Conservation (phyloP, 2,797 vertebrate species). For the Lutjanus argentimaculatus region DNA sequence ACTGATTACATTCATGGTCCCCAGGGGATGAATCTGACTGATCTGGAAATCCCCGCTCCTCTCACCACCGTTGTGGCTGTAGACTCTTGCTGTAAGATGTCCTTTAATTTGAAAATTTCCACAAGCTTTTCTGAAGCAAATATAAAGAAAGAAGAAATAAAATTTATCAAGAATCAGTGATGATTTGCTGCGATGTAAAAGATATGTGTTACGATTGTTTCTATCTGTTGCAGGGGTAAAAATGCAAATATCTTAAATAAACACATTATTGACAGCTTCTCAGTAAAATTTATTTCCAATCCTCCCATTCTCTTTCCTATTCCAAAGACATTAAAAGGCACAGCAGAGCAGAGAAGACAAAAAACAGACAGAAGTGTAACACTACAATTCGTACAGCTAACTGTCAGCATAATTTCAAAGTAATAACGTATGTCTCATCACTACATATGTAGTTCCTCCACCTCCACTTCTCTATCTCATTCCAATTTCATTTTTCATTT, state of each 20-base stretch:
- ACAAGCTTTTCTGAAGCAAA: neutral
- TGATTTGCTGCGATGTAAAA: neutral
- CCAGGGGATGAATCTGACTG: too few relatives aligned
- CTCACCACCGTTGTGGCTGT: too few relatives aligned
- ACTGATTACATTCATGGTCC: too few relatives aligned
- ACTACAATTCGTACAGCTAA: neutral
- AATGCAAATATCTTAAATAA: neutral
- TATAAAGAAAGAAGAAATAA: neutral
- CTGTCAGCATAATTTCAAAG: slow-evolving; percentile 4
- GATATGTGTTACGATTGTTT: neutral
- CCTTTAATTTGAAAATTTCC: neutral
- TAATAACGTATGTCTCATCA: slow-evolving; percentile 18
- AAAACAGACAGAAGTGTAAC: neutral
- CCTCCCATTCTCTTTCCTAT: neutral
- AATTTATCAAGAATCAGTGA: neutral
- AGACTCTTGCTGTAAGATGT: too few relatives aligned
- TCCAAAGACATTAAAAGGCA: neutral
- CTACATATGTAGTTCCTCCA: neutral
- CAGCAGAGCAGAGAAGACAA: neutral
- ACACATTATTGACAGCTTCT: neutral
- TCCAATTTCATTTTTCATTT: slow-evolving; percentile 30
- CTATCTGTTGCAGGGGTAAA: neutral
- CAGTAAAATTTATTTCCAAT: neutral
- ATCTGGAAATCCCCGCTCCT: too few relatives aligned
- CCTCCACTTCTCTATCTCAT: neutral